A percentile compares a stretch with the other conserved stretches of the same genome.
These are phyloP conservation scores for Pomacea canaliculata DNA, from an alignment of 2,888 invertebrate genomes.

Conservation along the genomic window DNA sequence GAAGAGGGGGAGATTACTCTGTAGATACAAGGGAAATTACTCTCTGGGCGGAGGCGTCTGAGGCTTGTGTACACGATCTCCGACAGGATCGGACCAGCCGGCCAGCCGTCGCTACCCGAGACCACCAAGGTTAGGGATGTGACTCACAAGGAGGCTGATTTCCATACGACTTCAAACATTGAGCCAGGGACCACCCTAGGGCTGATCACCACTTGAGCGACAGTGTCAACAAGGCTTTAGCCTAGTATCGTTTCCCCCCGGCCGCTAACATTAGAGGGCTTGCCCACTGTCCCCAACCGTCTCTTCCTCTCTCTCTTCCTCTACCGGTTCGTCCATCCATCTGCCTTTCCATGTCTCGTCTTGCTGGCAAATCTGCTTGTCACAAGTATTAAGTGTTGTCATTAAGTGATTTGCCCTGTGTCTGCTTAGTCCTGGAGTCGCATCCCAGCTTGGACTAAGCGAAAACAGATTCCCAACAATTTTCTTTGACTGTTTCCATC, in stretches of 20 bases:
- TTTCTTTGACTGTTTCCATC: too few species aligned
- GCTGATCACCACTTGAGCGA: not conserved
- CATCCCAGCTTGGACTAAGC: too few species aligned
- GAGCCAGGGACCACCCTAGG: not conserved
- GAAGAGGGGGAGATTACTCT: too few species aligned
- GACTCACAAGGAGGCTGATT: constrained; percentile 11
- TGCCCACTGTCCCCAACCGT: not conserved
- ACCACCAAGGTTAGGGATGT: constrained; percentile 7
- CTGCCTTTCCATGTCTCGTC: not conserved
- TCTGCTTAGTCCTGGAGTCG: too few species aligned
- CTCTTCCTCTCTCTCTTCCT: constrained; percentile 4
- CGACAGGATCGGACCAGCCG: not conserved
- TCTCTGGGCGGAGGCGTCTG: constrained; percentile 1
- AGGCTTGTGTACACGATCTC: constrained; percentile 10
- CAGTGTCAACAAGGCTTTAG: constrained; percentile 3
- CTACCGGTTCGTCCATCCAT: not conserved
- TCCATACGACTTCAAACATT: constrained; percentile 7
- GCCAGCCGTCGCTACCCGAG: not conserved
- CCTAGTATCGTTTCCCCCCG: not conserved
- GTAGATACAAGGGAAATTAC: constrained; percentile 2
- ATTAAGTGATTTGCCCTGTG: too few species aligned
- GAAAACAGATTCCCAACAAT: too few species aligned
- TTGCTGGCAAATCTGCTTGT: too few species aligned
- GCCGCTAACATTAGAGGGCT: too few species aligned
- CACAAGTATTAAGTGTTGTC: too few species aligned